Base-by-base conservation (phyloP, 1,140 invertebrate species). In the Agrilus planipennis region DNA sequence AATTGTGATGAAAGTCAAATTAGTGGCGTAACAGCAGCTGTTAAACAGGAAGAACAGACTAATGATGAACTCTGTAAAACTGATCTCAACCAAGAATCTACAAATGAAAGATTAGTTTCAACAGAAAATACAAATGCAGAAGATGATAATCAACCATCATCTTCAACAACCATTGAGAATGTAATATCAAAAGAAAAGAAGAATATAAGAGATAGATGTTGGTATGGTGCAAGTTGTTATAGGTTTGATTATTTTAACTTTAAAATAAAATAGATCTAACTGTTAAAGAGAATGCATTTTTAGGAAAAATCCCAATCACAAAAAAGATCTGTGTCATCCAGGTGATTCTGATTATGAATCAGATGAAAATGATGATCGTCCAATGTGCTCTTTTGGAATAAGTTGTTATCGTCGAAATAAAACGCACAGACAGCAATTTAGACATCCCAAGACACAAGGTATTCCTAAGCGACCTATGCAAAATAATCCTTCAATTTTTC, bases 391-490 rank as follows among this genome's bases (percentile, higher is more conserved):
- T 14, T 73, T 68, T 45, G 72, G 73, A 7, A 45, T 53, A 7
- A 39, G 46, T 7, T 73, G 72, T 49, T 72, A 71, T 48, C 61
- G 72, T 19, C 65, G 59, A 38, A 73, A 73, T 55, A 48, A 57
- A 7, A 54, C 67, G 10, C 72, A 74, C 41, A 60, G 56, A 39
- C 41, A 46, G 39, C 49, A 69, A 12, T 73, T 56, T 39, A 70
- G 68, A 46, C 72, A 74, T 47, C 60, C 58, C n/a, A 2, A 39
- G 39, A 12, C 7, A 12, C 23, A 27, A 9, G 23, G 12, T 15
- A 36, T 15, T 5, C 11, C 11, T 4, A 7, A 36, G 23, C 7
- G 23, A 36, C 4, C 34, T 21, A n/a, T n/a, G n/a, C n/a, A n/a
- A n/a, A n/a, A n/a, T n/a, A n/a, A n/a, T n/a, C n/a, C n/a, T n/a